Evolutionary conservation across 2,113 vertebrate species (phyloP), one percentile per base, ranked within the genome.

Genomic region (Malurus elegans): DNA sequence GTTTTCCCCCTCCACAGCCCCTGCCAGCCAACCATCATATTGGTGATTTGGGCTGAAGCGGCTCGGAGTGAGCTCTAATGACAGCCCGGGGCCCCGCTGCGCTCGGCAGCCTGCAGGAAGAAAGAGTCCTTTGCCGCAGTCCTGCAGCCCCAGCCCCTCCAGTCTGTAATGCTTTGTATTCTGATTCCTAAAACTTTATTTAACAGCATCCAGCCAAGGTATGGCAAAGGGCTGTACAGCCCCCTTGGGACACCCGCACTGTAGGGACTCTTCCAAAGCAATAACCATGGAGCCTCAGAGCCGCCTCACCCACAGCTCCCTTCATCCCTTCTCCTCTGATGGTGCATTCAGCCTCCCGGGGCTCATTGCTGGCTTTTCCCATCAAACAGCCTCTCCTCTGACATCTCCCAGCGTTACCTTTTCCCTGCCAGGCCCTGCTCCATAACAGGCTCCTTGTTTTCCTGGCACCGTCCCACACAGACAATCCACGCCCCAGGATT

Each of bases 1-100:
- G 0, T 86, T 93, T 94, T 79, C 67, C 69, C 57, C 90, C 79
- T 93, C 82, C 82, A 93, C 79, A 93, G 58, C 91, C 91, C 91
- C 82, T 94, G 92, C 79, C 93, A 88, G 40, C 90, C 93, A 94
- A 74, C 51, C 90, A 88, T 92, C 90, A 53, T 54, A 92, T 45
- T 64, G 82, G 85, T 88, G 90, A 92, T 94, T 94, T 78, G 86
- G 88, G 81, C 40, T 60, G 86, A 72, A 67, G 56, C 73, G 79
- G 71, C 13, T 6, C 71, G 3, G 51, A 78, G 86, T 48, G 8
- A 96, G 88, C 71, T 88, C 45, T 88, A 95, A 92, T 44, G 92
- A 90, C 51, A 86, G 82, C 56, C 5, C 15, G 0, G 81, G 69
- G 71, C 54, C 64, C 92, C 16, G 72, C 95, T 93, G 85, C 0